Conservation (phyloP, 92 coral and sea anemone species). For the Porites evermanni region DNA sequence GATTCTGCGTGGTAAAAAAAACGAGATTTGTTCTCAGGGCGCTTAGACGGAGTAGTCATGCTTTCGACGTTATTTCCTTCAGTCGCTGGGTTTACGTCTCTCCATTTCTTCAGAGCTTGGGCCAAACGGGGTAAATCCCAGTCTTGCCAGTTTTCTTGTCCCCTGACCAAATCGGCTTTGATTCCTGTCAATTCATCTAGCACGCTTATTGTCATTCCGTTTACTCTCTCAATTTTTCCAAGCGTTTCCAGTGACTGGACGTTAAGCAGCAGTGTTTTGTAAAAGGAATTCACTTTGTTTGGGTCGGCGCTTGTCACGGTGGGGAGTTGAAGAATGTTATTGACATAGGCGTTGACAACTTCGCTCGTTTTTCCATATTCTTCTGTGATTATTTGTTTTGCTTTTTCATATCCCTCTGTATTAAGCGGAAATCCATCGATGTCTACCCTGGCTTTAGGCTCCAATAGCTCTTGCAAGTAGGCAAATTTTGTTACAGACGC, state of each 20-base stretch:
- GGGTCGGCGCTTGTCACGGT: neutral
- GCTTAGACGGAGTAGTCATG: neutral
- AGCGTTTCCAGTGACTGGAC: too few species aligned
- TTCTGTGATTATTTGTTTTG: too few species aligned
- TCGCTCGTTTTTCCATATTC: too few species aligned
- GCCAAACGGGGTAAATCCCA: slow-evolving; percentile 11
- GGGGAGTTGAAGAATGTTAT: neutral
- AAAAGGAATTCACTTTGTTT: neutral
- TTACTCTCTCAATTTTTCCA: too few species aligned
- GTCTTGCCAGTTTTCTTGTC: slow-evolving; percentile 13
- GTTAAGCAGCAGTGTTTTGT: neutral
- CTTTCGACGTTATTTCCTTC: neutral
- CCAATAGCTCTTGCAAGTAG: too few species aligned
- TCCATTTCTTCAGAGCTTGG: slow-evolving; percentile 15
- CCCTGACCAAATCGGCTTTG: neutral
- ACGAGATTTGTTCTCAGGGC: neutral
- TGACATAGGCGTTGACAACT: neutral
- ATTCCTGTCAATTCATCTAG: too few species aligned
- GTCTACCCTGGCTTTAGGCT: too few species aligned
- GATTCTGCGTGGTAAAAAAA: too few species aligned
- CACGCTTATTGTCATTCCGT: too few species aligned
- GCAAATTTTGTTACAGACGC: too few species aligned
- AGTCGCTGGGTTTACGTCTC: slow-evolving; percentile 15
- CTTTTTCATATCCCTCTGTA: too few species aligned
- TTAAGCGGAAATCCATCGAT: too few species aligned